These are phyloP conservation scores for Sus cebifrons DNA, from an alignment of 2,797 vertebrate species.

Conservation along the genomic window DNA sequence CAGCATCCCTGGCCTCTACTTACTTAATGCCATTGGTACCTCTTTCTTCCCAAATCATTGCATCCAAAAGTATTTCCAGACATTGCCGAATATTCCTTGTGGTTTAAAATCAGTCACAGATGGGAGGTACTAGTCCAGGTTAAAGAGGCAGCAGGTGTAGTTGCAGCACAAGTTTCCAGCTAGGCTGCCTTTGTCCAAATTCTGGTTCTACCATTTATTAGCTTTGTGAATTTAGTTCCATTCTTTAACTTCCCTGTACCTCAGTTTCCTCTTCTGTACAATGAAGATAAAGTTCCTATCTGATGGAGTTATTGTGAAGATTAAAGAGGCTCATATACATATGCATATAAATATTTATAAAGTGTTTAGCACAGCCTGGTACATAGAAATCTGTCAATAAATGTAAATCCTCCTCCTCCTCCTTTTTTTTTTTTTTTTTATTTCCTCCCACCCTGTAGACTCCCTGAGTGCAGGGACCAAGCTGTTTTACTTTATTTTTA, in stretches of 20 bases:
- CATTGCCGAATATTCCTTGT: not conserved
- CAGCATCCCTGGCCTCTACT: not conserved
- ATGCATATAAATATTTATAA: not conserved
- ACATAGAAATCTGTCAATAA: not conserved
- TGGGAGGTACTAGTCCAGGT: not conserved
- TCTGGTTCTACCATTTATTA: not conserved
- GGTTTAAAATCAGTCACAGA: not conserved
- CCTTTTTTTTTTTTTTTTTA: not conserved
- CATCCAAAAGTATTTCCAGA: not conserved
- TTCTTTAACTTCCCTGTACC: not conserved
- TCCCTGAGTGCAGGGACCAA: not conserved
- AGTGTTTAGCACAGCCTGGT: not conserved
- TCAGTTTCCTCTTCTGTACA: constrained; percentile 16
- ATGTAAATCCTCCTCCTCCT: not conserved
- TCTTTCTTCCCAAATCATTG: not conserved
- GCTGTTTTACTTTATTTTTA: not conserved
- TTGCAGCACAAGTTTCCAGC: not conserved
- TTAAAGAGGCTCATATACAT: not conserved
- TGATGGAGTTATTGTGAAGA: not conserved
- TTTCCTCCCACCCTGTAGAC: not conserved
- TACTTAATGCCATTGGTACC: not conserved
- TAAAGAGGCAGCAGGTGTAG: not conserved
- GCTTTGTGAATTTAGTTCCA: not conserved
- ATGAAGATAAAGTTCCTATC: not conserved
- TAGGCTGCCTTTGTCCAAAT: not conserved